These are phyloP conservation scores for Atopsyche davidsoni DNA, from an alignment of 1,140 invertebrate genomes.

Conservation along the genomic window DNA sequence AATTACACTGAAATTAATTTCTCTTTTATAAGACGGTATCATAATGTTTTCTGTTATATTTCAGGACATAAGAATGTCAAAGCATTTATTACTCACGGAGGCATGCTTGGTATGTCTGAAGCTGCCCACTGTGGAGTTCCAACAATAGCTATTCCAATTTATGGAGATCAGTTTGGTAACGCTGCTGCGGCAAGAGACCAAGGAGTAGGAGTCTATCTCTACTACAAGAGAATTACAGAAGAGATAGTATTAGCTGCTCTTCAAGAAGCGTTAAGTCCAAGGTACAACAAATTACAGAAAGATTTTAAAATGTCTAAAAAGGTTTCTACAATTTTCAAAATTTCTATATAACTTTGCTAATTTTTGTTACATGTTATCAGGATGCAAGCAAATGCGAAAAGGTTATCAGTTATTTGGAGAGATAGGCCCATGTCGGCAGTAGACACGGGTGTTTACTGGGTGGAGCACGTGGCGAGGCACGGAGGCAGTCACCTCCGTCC, in stretches of 20 bases:
- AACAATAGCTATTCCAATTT: conserved; percentile 53
- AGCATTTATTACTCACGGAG: conserved; percentile 58
- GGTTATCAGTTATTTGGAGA: conserved; percentile 48
- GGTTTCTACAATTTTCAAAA: no score
- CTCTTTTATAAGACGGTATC: no score
- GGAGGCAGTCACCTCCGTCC: conserved; percentile 43
- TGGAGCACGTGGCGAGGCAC: conserved; percentile 47
- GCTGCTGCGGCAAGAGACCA: conserved; percentile 35
- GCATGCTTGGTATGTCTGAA: conserved; percentile 55
- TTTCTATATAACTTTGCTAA: background rate
- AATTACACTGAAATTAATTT: no score
- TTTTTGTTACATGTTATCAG: conserved; percentile 29
- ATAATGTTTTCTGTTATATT: no score
- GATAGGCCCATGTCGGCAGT: conserved; percentile 45
- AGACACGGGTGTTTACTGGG: conserved; percentile 50
- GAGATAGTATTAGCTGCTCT: conserved; percentile 48
- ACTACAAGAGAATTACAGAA: conserved; percentile 53
- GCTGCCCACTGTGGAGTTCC: conserved; percentile 55
- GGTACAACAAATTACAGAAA: conserved; percentile 38
- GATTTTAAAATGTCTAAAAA: background rate
- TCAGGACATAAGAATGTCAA: conserved; percentile 51
- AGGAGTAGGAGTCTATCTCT: conserved; percentile 46
- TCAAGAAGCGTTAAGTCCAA: conserved; percentile 48
- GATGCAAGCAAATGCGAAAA: conserved; percentile 38
- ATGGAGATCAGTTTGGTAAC: conserved; percentile 49